Conservation (phyloP, 1,140 invertebrate species). For the Protaetia brevitarsis region DNA sequence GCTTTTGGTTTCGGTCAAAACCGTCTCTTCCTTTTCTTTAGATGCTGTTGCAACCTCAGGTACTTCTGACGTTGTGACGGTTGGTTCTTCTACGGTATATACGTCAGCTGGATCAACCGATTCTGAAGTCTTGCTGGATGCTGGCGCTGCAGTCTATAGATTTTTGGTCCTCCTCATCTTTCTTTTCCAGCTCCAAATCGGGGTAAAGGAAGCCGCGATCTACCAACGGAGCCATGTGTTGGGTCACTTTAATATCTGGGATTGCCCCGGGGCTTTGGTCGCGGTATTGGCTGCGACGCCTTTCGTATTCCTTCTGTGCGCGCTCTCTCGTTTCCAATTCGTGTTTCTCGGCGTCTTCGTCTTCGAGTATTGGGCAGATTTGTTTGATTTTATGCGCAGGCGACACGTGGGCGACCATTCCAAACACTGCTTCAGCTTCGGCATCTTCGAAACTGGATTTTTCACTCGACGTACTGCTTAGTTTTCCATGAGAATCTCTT, state of each 20-base stretch:
- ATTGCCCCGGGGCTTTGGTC: constrained; percentile 55
- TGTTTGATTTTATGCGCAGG: constrained; percentile 47
- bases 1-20: constrained; percentile 52
- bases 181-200: constrained; percentile 51
- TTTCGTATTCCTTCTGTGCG: constrained; percentile 50
- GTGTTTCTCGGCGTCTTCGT: constrained; percentile 54
- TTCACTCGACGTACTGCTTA: constrained; percentile 46
- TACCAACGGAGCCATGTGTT: constrained; percentile 56
- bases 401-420: constrained; percentile 50
- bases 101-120: constrained; percentile 62
- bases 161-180: constrained; percentile 24
- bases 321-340: constrained; percentile 51
- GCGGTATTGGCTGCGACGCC: constrained; percentile 46
- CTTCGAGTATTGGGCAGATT: constrained; percentile 55
- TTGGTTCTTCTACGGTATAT: constrained; percentile 43
- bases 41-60: constrained; percentile 42
- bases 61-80: constrained; percentile 47
- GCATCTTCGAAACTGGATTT: constrained; percentile 51
- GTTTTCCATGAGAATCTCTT: constrained; percentile 45
- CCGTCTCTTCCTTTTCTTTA: constrained; percentile 37
- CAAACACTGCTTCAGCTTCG: constrained; percentile 53
- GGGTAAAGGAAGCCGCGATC: constrained; percentile 53
- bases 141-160: constrained; percentile 58
- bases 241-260: constrained; percentile 68
- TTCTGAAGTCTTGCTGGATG: constrained; percentile 62